phyloP scores from a whole-genome alignment of 1,140 invertebrate genomes.

The Mya arenaria region DNA sequence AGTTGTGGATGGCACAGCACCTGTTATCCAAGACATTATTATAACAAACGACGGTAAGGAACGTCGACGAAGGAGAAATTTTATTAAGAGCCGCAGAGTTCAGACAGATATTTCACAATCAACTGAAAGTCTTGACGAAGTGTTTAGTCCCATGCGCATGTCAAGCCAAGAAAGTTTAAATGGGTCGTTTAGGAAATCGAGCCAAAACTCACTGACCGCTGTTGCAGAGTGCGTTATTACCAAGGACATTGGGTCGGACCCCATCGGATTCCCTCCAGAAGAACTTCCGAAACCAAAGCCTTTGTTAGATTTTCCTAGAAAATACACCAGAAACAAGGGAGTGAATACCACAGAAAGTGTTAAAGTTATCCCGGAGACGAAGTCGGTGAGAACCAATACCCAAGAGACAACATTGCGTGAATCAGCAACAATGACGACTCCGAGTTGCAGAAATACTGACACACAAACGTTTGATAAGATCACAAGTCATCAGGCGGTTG shows the following conservation, averaged over 20 bases:
- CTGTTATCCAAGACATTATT: slow-evolving; percentile 63
- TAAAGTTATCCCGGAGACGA: slow-evolving; percentile 18
- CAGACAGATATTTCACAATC: slow-evolving; percentile 72
- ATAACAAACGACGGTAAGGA: slow-evolving; percentile 58
- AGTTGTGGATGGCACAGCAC: slow-evolving; percentile 52
- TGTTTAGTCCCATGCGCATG: neutral
- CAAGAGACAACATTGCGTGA: slow-evolving; percentile 16
- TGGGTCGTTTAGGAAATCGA: slow-evolving; percentile 43
- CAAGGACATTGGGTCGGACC: slow-evolving; percentile 56
- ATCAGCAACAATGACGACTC: slow-evolving; percentile 55
- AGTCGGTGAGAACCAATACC: slow-evolving; percentile 51
- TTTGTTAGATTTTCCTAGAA: slow-evolving; percentile 1
- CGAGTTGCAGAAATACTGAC: slow-evolving; percentile 42
- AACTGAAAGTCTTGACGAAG: slow-evolving; percentile 51
- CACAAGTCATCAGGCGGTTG: slow-evolving; percentile 51
- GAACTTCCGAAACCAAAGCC: neutral
- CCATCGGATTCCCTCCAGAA: slow-evolving; percentile 38
- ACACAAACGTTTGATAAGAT: slow-evolving; percentile 62
- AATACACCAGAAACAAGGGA: slow-evolving; percentile 27
- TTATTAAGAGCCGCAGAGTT: slow-evolving; percentile 72
- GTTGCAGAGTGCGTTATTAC: slow-evolving; percentile 45
- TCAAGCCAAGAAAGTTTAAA: slow-evolving; percentile 53
- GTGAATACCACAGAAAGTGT: slow-evolving; percentile 41
- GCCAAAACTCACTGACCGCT: slow-evolving; percentile 51
- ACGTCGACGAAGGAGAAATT: slow-evolving; percentile 57